Conservation (phyloP, 2,113 vertebrate species). For the Solea senegalensis region DNA sequence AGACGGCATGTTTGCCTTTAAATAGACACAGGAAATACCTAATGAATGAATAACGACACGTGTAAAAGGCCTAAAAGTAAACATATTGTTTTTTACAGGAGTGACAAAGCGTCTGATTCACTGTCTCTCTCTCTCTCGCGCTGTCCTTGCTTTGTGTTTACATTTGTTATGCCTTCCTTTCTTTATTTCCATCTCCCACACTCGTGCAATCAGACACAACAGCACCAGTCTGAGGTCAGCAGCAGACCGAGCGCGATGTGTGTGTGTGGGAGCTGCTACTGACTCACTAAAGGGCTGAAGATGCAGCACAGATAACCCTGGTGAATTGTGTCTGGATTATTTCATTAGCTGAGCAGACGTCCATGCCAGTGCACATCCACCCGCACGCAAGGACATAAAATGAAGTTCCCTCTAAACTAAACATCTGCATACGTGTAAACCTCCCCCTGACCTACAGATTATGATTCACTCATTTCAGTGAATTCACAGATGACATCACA, state of each 20-base stretch:
- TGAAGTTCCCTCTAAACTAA: constrained; percentile 2
- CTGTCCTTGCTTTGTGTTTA: not conserved
- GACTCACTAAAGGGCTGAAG: constrained; percentile 39
- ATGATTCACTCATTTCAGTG: not conserved
- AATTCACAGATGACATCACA: not conserved
- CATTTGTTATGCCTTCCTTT: not conserved
- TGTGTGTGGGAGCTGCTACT: constrained; percentile 28
- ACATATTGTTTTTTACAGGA: constrained; percentile 6
- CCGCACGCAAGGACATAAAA: not conserved
- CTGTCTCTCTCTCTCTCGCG: not conserved
- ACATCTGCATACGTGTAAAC: not conserved
- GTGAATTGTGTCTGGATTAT: not conserved
- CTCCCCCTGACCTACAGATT: not conserved
- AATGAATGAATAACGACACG: constrained; percentile 25
- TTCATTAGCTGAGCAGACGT: constrained; percentile 22
- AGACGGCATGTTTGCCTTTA: constrained; percentile 31
- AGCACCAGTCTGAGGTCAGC: constrained; percentile 1
- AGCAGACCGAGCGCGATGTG: not conserved
- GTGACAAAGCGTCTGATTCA: constrained; percentile 37
- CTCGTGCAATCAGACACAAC: constrained; percentile 22
- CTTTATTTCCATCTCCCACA: constrained; percentile 8
- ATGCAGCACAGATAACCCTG: constrained; percentile 33
- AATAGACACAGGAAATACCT: constrained; percentile 53
- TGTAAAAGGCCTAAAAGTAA: constrained; percentile 13
- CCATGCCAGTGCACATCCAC: not conserved